A percentile compares a stretch with the other conserved stretches of the same genome.
Evolutionary conservation across 2,797 vertebrate genomes (phyloP).

Genomic region (Silurus lanzhouensis): DNA sequence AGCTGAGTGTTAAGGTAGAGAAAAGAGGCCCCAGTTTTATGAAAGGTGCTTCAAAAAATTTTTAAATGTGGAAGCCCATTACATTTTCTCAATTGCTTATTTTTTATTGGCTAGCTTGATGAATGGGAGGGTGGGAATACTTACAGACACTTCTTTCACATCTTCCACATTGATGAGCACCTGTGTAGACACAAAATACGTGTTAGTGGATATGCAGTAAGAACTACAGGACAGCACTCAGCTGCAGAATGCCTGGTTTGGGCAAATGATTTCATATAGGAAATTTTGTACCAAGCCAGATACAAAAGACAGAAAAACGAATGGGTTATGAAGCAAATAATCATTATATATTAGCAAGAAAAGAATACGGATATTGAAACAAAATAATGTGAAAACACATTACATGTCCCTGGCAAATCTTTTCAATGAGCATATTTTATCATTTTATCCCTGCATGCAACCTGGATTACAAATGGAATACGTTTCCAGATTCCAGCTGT

Average conservation of each 20-base stretch:
- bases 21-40: constrained; percentile 59
- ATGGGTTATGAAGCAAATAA: constrained; percentile 50
- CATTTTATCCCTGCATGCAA: constrained; percentile 5
- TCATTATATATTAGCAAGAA: constrained; percentile 36
- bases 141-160: constrained; percentile 76
- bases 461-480: background rate
- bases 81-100: constrained; percentile 61
- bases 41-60: constrained; percentile 75
- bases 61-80: constrained; percentile 71
- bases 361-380: constrained; percentile 17
- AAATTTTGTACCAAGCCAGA: constrained; percentile 49
- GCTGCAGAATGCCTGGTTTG: constrained; percentile 57
- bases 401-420: background rate
- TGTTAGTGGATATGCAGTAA: constrained; percentile 59
- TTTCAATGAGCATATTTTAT: background rate
- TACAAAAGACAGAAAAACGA: constrained; percentile 40
- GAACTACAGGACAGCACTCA: constrained; percentile 50
- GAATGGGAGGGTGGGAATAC: constrained; percentile 61
- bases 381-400: background rate
- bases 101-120: constrained; percentile 69
- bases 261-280: constrained; percentile 50
- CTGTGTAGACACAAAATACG: constrained; percentile 64
- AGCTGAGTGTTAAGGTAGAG: constrained; percentile 68
- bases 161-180: constrained; percentile 61
- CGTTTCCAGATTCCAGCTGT: constrained; percentile 22